These are phyloP conservation scores for Prionailurus viverrinus DNA, from an alignment of 2,113 vertebrate species.

Conservation along the genomic window DNA sequence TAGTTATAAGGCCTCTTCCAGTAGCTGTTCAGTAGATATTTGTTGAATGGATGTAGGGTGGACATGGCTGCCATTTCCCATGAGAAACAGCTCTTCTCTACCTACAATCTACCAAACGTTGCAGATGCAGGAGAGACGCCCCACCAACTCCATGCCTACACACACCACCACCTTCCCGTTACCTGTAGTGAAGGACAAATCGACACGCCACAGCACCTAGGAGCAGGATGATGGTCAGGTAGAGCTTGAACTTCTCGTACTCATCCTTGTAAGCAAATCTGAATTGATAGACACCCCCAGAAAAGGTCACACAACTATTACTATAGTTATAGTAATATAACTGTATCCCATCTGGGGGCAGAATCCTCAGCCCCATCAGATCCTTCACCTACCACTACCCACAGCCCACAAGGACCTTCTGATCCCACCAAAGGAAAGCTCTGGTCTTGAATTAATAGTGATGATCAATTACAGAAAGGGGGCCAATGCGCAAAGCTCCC, in stretches of 20 bases:
- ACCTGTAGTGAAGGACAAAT: conserved; percentile 97
- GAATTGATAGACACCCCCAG: neutral
- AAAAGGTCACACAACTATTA: neutral
- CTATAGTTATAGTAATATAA: neutral
- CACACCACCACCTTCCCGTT: conserved; percentile 4
- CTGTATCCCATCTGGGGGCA: neutral
- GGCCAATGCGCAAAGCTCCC: neutral
- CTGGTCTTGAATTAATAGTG: neutral
- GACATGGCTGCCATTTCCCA: neutral
- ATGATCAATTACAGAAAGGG: neutral
- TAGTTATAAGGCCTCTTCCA: neutral
- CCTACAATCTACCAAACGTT: neutral
- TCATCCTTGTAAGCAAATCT: conserved; percentile 99
- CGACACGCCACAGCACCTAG: conserved; percentile 96
- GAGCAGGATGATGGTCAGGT: conserved; percentile 97
- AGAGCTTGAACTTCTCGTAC: conserved; percentile 99
- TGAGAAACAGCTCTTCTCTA: neutral
- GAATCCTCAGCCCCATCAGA: neutral
- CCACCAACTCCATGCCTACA: rapidly evolving
- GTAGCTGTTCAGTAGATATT: neutral
- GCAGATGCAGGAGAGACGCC: neutral
- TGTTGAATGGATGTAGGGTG: neutral
- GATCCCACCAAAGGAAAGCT: neutral
- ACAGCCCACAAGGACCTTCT: neutral
- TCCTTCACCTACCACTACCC: neutral